Conservation (phyloP, 92 coral and sea anemone species). For the Siderastrea radians region DNA sequence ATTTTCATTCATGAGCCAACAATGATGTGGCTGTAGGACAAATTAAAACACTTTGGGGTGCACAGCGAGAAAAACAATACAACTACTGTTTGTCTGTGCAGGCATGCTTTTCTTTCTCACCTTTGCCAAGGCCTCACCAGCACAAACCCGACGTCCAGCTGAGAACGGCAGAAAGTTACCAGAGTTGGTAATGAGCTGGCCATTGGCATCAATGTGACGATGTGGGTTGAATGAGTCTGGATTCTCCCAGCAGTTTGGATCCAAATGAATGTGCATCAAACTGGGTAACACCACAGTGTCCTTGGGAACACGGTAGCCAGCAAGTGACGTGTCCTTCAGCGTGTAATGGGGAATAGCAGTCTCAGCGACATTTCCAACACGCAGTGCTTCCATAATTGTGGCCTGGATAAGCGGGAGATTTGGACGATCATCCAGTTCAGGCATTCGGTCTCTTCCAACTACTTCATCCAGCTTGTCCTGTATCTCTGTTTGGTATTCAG, state of each 20-base stretch:
- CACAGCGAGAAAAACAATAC: too few relatives aligned
- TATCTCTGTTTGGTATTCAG: constrained; percentile 49
- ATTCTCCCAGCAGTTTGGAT: constrained; percentile 54
- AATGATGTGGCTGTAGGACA: too few relatives aligned
- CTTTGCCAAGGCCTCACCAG: constrained; percentile 73
- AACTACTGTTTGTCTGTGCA: too few relatives aligned
- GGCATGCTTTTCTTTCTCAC: constrained; percentile 3
- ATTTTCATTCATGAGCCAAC: too few relatives aligned
- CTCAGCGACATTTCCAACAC: constrained; percentile 46
- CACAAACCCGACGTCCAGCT: constrained; percentile 84
- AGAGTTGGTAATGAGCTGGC: constrained; percentile 47
- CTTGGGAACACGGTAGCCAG: constrained; percentile 43
- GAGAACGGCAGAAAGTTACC: constrained; percentile 80
- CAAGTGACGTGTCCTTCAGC: constrained; percentile 43
- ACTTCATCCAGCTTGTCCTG: constrained; percentile 54
- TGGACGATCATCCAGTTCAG: constrained; percentile 31
- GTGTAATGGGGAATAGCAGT: constrained; percentile 43
- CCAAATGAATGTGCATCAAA: constrained; percentile 27
- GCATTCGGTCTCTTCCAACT: constrained; percentile 53
- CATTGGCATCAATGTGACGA: constrained; percentile 54
- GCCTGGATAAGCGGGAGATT: constrained; percentile 43
- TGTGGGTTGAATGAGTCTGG: constrained; percentile 34
- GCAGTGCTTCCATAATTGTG: constrained; percentile 37
- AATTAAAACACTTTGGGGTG: too few relatives aligned
- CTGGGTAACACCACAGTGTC: constrained; percentile 35